These are phyloP conservation scores for Potorous gilbertii DNA, from an alignment of 2,797 vertebrate species.

Conservation along the genomic window DNA sequence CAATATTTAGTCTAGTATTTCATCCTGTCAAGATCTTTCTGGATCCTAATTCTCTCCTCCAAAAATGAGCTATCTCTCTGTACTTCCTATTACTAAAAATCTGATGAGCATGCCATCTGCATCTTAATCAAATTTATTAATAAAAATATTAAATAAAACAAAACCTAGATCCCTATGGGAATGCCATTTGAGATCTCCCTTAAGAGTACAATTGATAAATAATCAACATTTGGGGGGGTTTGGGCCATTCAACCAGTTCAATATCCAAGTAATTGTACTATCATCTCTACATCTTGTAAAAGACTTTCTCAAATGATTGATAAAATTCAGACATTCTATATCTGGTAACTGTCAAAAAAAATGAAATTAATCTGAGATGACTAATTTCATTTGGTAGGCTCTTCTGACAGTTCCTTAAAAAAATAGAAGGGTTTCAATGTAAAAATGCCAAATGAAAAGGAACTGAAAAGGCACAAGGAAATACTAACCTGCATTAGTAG, in stretches of 20 bases:
- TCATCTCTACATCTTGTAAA: not conserved
- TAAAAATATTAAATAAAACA: not conserved
- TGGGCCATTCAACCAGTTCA: not conserved
- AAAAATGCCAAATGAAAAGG: not conserved
- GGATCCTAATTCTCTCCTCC: not conserved
- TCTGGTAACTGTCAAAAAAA: not conserved
- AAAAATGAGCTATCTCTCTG: not conserved
- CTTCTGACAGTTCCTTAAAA: not conserved
- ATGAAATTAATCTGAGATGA: not conserved
- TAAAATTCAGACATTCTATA: conserved; percentile 1
- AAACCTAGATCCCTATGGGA: not conserved
- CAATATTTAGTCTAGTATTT: not conserved
- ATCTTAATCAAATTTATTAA: not conserved
- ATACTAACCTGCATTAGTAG: not conserved
- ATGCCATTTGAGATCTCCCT: not conserved
- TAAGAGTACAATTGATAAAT: not conserved
- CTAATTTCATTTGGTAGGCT: not conserved
- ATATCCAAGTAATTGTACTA: not conserved
- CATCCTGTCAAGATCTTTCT: not conserved
- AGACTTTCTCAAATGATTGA: not conserved
- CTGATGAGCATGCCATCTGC: not conserved
- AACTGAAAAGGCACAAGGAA: not conserved
- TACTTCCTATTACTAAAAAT: not conserved
- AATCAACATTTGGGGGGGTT: not conserved
- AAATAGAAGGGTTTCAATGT: not conserved